Evolutionary conservation across 2,113 vertebrate genomes (phyloP), one percentile per base, ranked within the genome.

Genomic region (Rafetus swinhoei): DNA sequence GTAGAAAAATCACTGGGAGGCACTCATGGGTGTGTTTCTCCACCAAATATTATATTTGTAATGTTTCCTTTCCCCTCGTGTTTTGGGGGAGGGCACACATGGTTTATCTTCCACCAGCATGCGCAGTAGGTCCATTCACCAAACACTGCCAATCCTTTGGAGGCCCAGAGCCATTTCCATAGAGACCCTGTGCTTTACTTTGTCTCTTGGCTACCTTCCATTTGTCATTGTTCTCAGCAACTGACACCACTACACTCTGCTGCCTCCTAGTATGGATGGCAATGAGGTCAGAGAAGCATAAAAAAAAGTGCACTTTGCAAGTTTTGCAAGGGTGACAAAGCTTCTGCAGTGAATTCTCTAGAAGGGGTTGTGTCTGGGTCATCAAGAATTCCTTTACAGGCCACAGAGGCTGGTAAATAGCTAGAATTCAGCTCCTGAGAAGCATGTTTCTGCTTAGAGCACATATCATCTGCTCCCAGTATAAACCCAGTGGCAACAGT

Each of bases 281-380:
- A 60, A 25, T 24, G 7, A 27, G 4, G 7, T 7, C 53, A 60
- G 15, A 22, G 18, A 1, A 0, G n/a, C 9, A 6, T 22, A 85
- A 29, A 0, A 0, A 88, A 27, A 45, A 45, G 45, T 9, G 3
- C 32, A 83, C 19, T n/a, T 35, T 24, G 69, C 6, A 2, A 21
- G 50, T 54, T 50, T 39, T 0, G 0, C 81, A 21, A 74, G 69
- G 1, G 0, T 50, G 45, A 24, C 13, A 16, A 5, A 74, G 80
- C 9, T 16, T 82, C 79, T 83, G 39, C 57, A 85, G n/a, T 7
- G 12, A 74, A 22, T 88, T 22, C 6, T 22, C 18, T 74, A 65
- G 14, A 14, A 69, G 62, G 7, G 14, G 76, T 88, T 29, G 72
- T 88, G 54, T 85, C 27, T 22, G n/a, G 84, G 53, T 53, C 14